Evolutionary conservation across 2,113 vertebrate genomes (phyloP), one percentile per base, ranked within the genome.

Genomic region (Pseudorasbora parva): DNA sequence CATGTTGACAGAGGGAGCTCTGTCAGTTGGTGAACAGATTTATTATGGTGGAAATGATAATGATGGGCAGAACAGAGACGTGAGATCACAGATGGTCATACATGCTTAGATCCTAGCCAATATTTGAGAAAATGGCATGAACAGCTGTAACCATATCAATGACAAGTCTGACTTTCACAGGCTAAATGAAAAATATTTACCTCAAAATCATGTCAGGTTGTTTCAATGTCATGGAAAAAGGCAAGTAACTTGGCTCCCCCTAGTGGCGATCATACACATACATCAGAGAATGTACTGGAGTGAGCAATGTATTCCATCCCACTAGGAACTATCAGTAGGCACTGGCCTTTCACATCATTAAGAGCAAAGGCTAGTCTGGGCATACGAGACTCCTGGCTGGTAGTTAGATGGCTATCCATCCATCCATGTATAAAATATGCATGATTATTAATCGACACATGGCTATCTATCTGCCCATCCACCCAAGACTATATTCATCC

Each of bases 231-330:
- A 11, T 47, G 1, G 17, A 68, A 66, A 54, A 51, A 54, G 51
- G 17, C 23, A 21, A 72, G 86, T 60, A 49, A 64, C 43, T 21
- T 82, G 77, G 43, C 83, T 81, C 86, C 82, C 30, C 15, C 82
- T 21, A 45, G 86, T 82, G 86, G 82, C 62, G 3, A 80, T 56
- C 2, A 1, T 12, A 27, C 45, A 33, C 2, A 72, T 43, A 23
- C 59, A 57, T 3, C n/a, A n/a, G 43, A 17, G 27, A 1, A 69
- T 37, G 1, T 47, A 8, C n/a, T 17, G 2, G 51, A 60, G 12
- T 73, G 51, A 54, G 51, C 51, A 54, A 45, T 45, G 51, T 54
- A 14, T 15, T 73, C 23, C 68, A 54, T 33, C 8, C 19, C 69
- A 59, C 19, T 57, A 10, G 17, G 15, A 54, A 33, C 45, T 23